Evolutionary conservation across 2,797 vertebrate genomes (phyloP), one percentile per base, ranked within the genome.

Genomic region (Danio choprae): DNA sequence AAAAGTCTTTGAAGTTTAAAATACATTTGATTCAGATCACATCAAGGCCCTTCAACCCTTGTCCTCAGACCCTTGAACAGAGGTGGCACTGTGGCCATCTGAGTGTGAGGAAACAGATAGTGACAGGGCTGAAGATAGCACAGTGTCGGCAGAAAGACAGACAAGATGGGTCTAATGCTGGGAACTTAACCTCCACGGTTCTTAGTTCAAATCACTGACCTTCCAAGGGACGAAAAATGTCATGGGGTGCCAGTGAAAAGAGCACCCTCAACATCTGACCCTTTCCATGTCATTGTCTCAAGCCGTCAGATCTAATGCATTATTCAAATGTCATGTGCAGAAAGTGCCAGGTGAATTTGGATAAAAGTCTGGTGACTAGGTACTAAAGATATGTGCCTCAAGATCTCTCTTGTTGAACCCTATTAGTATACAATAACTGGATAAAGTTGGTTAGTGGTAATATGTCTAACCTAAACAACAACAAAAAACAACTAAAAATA

Each of bases 71-170:
- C 68, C 60, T 53, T 60, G 83, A 86, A 79, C 77, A 73, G 84
- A 83, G 77, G 73, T 80, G 67, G 36, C 89, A 84, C 70, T 69
- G 65, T 48, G 46, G 76, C 48, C 74, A 75, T 82, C 62, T 86
- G 86, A 89, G 91, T 91, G 92, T 44, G 53, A 50, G 68, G 41
- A 77, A 87, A 89, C n/a, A 46, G 71, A 85, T 44, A 83, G 84
- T 82, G 89, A 92, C 90, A 90, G 86, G 81, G 81, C 67, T 80
- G 64, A 87, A 90, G 92, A 93, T 93, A 90, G 62, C 7, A 36
- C n/a, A 41, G 83, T 75, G 74, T 84, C 77, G 59, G 82, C 75
- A n/a, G 58, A 71, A 75, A 81, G 63, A 53, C 65, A 65, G 71
- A 77, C 82, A 83, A 74, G 50, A 53, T 4, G 53, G 55, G 56